Conservation (phyloP, 1,140 invertebrate genomes). For the Zaprionus tsacasi region DNA sequence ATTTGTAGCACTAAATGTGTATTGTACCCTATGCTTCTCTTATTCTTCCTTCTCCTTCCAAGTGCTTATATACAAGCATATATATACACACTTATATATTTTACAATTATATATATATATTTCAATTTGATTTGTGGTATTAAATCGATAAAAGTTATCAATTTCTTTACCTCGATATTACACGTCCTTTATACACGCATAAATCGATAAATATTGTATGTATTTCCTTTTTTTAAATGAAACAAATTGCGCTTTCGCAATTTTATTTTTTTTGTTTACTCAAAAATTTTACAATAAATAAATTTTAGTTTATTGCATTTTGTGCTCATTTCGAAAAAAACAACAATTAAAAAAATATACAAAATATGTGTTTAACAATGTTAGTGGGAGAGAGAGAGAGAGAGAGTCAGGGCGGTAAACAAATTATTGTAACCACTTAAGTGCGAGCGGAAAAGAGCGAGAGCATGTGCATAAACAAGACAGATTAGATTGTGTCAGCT, state of each 20-base stretch:
- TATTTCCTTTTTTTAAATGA: not conserved
- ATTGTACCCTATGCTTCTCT: not conserved
- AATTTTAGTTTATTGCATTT: conserved; percentile 77
- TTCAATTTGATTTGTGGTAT: not conserved
- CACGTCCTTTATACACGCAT: conserved; percentile 5
- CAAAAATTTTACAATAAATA: conserved; percentile 71
- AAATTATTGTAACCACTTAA: conserved; percentile 1
- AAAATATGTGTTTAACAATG: conserved; percentile 39
- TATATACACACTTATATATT: not conserved
- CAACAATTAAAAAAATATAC: conserved; percentile 48
- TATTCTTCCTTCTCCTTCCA: not conserved
- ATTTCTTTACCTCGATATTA: not conserved
- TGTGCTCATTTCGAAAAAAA: conserved; percentile 48
- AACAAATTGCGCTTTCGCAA: conserved; percentile 6
- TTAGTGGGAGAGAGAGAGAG: conserved; percentile 32
- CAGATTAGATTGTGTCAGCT: conserved; percentile 6
- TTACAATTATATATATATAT: too few species aligned
- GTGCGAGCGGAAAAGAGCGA: conserved; percentile 6
- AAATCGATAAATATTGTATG: not conserved
- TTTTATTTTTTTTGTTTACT: conserved; percentile 21
- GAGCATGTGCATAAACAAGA: conserved; percentile 6
- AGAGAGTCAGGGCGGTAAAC: conserved; percentile 4
- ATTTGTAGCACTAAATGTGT: not conserved
- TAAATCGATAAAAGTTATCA: not conserved
- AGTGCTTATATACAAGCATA: not conserved